Evolutionary conservation across 2,113 vertebrate species (phyloP).

Genomic region (Melanerpes aurifrons): DNA sequence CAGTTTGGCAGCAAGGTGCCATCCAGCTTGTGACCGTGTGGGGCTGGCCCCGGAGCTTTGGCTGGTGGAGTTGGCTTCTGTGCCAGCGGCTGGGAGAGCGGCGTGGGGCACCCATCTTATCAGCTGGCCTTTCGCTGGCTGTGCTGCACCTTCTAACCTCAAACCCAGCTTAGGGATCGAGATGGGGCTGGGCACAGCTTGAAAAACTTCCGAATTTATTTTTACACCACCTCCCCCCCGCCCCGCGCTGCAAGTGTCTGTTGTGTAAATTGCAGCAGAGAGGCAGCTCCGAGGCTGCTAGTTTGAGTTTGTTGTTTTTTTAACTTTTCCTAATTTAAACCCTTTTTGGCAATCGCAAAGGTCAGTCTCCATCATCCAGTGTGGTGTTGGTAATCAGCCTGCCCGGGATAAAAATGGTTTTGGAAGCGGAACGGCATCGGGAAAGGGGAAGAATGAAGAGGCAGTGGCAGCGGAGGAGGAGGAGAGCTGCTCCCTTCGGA

Average conservation of each 20-base stretch:
- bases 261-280: not conserved
- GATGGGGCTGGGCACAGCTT: not conserved
- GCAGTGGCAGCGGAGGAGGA: not conserved
- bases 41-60: not conserved
- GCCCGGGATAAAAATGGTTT: not conserved
- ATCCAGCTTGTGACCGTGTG: fast-evolving
- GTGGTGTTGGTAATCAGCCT: fast-evolving
- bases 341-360: not conserved
- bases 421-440: not conserved
- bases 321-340: conserved; percentile 11
- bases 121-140: not conserved
- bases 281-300: fast-evolving
- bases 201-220: conserved; percentile 13
- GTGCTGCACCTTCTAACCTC: conserved; percentile 1
- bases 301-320: not conserved
- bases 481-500: not conserved
- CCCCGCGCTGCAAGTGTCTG: fast-evolving
- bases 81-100: not conserved
- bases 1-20: fast-evolving
- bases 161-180: not conserved
- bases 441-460: not conserved
- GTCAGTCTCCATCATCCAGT: not conserved
- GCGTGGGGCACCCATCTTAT: not conserved
- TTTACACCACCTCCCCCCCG: fast-evolving
- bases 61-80: not conserved